Conservation (phyloP, 2,888 invertebrate genomes). For the Oeneis ivallda region DNA sequence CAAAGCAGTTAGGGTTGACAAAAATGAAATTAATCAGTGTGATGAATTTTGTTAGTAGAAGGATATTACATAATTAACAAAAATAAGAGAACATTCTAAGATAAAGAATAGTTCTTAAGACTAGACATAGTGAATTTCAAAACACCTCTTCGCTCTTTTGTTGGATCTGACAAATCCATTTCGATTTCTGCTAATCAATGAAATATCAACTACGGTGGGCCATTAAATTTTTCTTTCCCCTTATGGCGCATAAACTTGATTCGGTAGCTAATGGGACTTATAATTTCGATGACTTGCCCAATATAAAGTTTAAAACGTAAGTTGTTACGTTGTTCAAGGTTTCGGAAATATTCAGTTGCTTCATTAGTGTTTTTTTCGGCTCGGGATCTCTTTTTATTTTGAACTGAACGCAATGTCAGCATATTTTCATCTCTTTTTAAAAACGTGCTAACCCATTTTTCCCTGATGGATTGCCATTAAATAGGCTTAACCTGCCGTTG, state of each 20-base stretch:
- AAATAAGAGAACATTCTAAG: no score
- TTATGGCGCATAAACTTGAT: not conserved
- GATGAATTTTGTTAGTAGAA: no score
- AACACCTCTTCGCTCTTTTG: no score
- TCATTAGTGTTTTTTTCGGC: not conserved
- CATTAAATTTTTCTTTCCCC: not conserved
- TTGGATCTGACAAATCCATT: no score
- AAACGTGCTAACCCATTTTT: not conserved
- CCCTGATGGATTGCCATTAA: not conserved
- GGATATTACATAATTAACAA: no score
- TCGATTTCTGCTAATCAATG: not conserved
- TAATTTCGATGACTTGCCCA: not conserved
- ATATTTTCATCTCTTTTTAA: not conserved
- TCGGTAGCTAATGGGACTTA: not conserved
- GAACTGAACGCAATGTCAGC: not conserved
- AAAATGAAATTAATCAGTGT: no score
- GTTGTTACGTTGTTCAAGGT: not conserved
- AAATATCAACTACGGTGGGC: not conserved
- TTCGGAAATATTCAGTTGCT: not conserved
- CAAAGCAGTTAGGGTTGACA: no score
- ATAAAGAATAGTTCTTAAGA: no score
- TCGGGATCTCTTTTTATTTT: not conserved
- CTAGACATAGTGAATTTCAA: no score
- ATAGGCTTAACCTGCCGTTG: not conserved
- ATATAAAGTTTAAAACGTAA: not conserved